A percentile compares a stretch with the other conserved stretches of the same genome.
phyloP scores from a whole-genome alignment of 2,113 vertebrate species.

The Hippocampus guttulatus region DNA sequence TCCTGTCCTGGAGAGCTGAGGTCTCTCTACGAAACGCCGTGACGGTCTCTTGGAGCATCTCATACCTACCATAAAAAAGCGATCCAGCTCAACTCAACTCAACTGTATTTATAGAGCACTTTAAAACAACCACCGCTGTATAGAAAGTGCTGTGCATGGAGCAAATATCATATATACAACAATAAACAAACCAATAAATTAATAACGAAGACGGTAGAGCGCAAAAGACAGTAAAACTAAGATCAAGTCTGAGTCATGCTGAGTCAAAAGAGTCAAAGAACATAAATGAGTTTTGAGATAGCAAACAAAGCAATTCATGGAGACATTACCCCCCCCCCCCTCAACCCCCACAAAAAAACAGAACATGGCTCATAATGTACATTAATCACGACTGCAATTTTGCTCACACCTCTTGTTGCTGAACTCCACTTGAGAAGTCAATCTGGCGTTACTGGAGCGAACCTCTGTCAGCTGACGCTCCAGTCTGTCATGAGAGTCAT shows the following conservation, averaged over 20 bases:
- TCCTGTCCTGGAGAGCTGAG: slow-evolving; percentile 81
- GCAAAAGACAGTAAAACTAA: too few relatives aligned
- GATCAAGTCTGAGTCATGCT: too few relatives aligned
- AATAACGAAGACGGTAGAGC: too few relatives aligned
- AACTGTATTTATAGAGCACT: too few relatives aligned
- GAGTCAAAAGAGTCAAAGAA: too few relatives aligned
- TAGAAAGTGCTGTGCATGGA: too few relatives aligned
- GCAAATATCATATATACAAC: too few relatives aligned
- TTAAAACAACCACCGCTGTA: too few relatives aligned
- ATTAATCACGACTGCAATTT: background rate
- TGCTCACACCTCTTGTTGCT: slow-evolving; percentile 83
- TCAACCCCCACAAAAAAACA: background rate
- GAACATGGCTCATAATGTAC: background rate
- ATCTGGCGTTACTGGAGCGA: slow-evolving; percentile 85
- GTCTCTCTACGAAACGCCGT: slow-evolving; percentile 87
- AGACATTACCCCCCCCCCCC: background rate
- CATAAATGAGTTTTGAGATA: too few relatives aligned
- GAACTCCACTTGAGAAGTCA: slow-evolving; percentile 91
- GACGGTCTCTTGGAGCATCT: slow-evolving; percentile 92
- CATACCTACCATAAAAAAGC: slow-evolving; percentile 73
- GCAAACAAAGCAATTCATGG: background rate
- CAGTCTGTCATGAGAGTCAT: slow-evolving; percentile 89
- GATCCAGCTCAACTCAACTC: too few relatives aligned
- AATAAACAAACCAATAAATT: too few relatives aligned
- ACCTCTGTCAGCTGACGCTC: slow-evolving; percentile 86